Evolutionary conservation across 2,113 vertebrate genomes (phyloP).

Genomic region (Archilochus colubris): DNA sequence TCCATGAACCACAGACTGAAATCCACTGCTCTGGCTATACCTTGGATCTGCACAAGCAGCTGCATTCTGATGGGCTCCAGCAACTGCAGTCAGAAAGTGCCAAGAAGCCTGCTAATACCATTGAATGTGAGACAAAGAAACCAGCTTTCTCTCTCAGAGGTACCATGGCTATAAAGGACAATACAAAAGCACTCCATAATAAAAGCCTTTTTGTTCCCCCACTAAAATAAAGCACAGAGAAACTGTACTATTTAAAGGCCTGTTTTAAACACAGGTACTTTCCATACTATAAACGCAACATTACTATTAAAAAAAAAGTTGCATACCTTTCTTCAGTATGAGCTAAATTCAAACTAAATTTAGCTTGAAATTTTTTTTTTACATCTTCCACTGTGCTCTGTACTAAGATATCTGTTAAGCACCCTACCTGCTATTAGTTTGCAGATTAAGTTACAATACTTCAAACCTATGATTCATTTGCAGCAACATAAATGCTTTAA

Average conservation of each 20-base stretch:
- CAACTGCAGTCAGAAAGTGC: neutral
- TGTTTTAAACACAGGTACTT: neutral
- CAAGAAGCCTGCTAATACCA: neutral
- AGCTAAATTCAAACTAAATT: neutral
- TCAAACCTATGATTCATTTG: neutral
- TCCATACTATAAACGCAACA: neutral
- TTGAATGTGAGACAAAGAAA: neutral
- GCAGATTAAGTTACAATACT: neutral
- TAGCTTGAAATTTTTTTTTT: neutral
- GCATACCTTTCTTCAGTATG: neutral
- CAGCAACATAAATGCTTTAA: rapidly evolving
- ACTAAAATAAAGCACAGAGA: neutral
- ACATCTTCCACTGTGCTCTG: neutral
- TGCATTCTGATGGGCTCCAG: neutral
- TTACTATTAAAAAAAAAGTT: neutral
- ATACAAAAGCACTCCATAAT: neutral
- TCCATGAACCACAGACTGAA: neutral
- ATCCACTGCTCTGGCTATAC: neutral
- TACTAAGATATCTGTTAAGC: neutral
- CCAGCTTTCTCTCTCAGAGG: neutral
- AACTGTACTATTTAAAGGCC: neutral
- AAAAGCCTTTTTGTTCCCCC: neutral
- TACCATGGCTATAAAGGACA: neutral
- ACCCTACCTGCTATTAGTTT: neutral
- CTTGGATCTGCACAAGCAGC: neutral